Base-by-base conservation (phyloP, 2,888 invertebrate species). In the Harpalus rubripes region DNA sequence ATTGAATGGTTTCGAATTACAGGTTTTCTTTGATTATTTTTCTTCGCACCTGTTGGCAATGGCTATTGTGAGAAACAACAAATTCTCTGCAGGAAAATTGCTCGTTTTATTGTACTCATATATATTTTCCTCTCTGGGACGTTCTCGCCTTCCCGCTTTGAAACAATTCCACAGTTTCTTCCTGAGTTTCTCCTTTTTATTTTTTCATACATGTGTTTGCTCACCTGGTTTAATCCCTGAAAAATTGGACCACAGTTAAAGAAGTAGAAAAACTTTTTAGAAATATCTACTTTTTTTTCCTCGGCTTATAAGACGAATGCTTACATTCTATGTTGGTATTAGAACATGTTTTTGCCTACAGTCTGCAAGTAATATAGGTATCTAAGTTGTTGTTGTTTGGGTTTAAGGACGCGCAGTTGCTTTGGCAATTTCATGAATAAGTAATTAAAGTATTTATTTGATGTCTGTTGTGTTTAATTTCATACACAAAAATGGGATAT, bases 1-100 rank as follows among this genome's bases (percentile, higher is more conserved):
- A 68, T 68, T 39, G 68, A 68, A 68, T 68, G 68, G 68, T 68
- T 68, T 68, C 68, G 68, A 68, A 68, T 68, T 68, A 68, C 68
- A 32, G n/a, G n/a, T 39, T 68, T 68, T 68, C 68, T 68, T 68
- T 68, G 15, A 68, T 68, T 68, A 68, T 68, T 68, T 68, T 68
- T 32, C 39, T 26, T 68, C 68, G 26, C 68, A 68, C 68, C 68
- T 68, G 68, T 68, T 68, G 39, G 68, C 32, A 12, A 39, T 68
- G 26, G n/a, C 39, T 26, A 59, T 6, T 18, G 32, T 5, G 16
- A 39, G 15, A 68, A 39, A 68, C 68, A 39, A 39, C 68, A 68
- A 68, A 68, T 63, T 63, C 26, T 39, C 68, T 7, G 68, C 68
- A 68, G 39, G 39, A 68, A 68, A 32, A 68, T 68, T 68, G 68